Percentiles rank a stretch among this genome's conserved stretches.
phyloP scores from a whole-genome alignment of 37 sponge, comb jelly and placozoan genomes.

The Geodia barretti region DNA sequence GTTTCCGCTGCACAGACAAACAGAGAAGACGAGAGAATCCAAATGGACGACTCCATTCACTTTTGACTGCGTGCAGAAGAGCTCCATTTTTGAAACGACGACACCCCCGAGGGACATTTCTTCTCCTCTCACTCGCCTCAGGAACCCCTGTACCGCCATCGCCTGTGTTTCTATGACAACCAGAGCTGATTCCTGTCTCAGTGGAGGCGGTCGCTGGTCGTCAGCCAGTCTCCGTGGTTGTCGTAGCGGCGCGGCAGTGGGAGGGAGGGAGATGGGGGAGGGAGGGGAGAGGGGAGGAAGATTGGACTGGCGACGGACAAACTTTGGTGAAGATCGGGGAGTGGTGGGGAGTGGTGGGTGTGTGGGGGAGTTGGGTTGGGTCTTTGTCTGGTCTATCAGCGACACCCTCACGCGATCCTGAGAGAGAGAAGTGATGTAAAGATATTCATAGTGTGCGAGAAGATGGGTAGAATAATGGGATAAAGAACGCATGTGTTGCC shows the following conservation, averaged over 20 bases:
- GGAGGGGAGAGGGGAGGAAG: too few relatives aligned
- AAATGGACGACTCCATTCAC: neutral
- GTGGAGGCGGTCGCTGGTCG: neutral
- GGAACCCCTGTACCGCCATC: neutral
- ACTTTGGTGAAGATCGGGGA: too few relatives aligned
- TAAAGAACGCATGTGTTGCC: too few relatives aligned
- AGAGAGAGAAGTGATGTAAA: too few relatives aligned
- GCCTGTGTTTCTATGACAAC: neutral
- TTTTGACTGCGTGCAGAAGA: constrained; percentile 7
- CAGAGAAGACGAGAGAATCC: constrained; percentile 8
- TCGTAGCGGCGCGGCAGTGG: neutral
- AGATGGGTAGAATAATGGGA: too few relatives aligned
- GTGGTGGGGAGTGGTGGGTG: too few relatives aligned
- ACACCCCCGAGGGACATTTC: neutral
- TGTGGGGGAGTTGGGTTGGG: too few relatives aligned
- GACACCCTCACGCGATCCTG: too few relatives aligned
- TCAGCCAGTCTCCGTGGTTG: neutral
- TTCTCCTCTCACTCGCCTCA: neutral
- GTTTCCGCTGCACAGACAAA: neutral
- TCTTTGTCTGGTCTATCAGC: too few relatives aligned
- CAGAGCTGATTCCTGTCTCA: neutral
- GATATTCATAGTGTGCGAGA: too few relatives aligned
- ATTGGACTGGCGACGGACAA: too few relatives aligned
- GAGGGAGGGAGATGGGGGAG: neutral
- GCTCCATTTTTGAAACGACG: constrained; percentile 3